Conservation (phyloP, 2,797 vertebrate species). For the Sus cebifrons region DNA sequence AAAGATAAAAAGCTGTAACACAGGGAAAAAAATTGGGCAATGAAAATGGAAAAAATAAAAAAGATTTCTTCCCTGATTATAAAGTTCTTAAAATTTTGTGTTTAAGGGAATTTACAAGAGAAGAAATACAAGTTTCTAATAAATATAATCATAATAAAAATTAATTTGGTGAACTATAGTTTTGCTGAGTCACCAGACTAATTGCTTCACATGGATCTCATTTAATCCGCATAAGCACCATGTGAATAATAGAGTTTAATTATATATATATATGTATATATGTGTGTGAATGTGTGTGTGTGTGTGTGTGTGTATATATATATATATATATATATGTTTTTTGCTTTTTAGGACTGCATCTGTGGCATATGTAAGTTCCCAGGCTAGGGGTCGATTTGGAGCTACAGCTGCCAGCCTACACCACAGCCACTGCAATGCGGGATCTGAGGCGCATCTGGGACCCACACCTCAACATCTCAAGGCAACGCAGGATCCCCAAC, state of each 20-base stretch:
- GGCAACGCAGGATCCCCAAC: too few species aligned
- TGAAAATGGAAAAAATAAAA: not conserved
- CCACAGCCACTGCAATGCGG: too few species aligned
- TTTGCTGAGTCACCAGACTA: not conserved
- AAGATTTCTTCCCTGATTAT: not conserved
- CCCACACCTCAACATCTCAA: too few species aligned
- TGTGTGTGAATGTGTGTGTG: too few species aligned
- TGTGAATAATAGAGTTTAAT: not conserved
- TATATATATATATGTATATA: too few species aligned
- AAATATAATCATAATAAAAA: not conserved
- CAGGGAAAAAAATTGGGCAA: not conserved
- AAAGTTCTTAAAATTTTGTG: not conserved
- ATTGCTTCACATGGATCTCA: not conserved
- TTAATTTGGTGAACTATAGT: not conserved
- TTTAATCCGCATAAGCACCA: not conserved
- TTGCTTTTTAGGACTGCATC: too few species aligned
- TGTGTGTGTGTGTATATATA: too few species aligned
- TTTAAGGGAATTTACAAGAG: not conserved
- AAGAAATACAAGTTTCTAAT: conserved; percentile 28
- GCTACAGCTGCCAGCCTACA: too few species aligned
- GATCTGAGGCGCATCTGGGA: too few species aligned
- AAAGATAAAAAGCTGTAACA: not conserved
- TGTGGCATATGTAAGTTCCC: too few species aligned
- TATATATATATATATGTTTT: too few species aligned
- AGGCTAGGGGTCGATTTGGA: too few species aligned